A percentile compares a stretch with the other conserved stretches of the same genome.
Conservation (phyloP, 2,888 invertebrate species). For the Ramazzottius varieornatus region DNA sequence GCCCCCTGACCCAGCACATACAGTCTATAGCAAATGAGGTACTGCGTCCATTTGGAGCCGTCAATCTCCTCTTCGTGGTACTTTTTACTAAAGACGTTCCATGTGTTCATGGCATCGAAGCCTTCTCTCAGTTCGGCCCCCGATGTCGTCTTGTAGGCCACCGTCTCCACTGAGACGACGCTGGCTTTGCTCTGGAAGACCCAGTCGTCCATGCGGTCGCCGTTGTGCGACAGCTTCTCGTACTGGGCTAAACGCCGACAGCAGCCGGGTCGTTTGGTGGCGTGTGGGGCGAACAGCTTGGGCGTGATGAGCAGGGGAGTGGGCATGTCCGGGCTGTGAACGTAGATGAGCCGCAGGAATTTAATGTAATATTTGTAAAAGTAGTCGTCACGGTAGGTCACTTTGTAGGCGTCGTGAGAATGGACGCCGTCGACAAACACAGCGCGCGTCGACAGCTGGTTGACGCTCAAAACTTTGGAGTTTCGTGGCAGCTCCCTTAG, state of each 20-base stretch:
- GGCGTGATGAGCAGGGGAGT: no score
- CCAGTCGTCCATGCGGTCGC: not conserved
- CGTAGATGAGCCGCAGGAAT: not conserved
- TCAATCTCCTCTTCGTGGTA: not conserved
- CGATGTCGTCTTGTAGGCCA: not conserved
- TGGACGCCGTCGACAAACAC: not conserved
- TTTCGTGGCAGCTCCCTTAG: not conserved
- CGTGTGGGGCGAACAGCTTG: not conserved
- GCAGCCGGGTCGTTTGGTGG: not conserved
- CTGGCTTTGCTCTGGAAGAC: not conserved
- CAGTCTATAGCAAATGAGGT: not conserved
- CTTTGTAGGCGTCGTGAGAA: not conserved
- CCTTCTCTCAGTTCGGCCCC: not conserved
- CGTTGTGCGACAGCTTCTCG: not conserved
- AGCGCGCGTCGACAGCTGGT: not conserved
- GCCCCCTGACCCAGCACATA: not conserved
- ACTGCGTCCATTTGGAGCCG: not conserved
- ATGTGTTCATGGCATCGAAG: not conserved
- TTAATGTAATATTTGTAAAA: not conserved
- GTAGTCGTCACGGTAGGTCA: not conserved
- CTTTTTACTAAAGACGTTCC: no score
- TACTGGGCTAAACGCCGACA: not conserved
- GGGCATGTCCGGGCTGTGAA: no score
- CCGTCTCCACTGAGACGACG: not conserved
- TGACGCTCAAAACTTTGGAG: not conserved